These are phyloP conservation scores for Chrysolina americana DNA, from an alignment of 2,888 invertebrate genomes.

Conservation along the genomic window DNA sequence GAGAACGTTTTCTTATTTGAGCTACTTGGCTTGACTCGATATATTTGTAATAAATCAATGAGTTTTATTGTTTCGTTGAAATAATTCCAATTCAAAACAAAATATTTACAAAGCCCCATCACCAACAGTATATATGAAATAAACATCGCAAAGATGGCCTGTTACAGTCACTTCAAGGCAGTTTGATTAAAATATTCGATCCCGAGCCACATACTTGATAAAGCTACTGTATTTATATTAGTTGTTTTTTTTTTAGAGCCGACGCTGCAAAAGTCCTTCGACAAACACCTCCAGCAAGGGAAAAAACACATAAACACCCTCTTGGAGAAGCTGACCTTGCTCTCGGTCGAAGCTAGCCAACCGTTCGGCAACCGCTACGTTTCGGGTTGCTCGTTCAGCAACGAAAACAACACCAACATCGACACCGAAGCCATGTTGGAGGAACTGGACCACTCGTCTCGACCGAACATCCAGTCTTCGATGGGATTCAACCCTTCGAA, in stretches of 20 bases:
- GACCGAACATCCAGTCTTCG: slow-evolving; percentile 56
- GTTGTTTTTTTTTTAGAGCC: background rate
- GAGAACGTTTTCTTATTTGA: too few relatives aligned
- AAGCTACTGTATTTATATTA: too few relatives aligned
- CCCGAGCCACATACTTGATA: too few relatives aligned
- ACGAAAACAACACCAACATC: slow-evolving; percentile 48
- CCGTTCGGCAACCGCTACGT: slow-evolving; percentile 61
- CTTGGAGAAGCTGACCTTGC: slow-evolving; percentile 63
- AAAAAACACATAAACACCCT: slow-evolving; percentile 66
- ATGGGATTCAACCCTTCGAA: slow-evolving; percentile 49
- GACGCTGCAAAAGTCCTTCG: slow-evolving; percentile 20
- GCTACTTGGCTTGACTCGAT: too few relatives aligned
- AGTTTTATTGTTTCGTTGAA: too few relatives aligned
- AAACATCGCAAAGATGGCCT: too few relatives aligned
- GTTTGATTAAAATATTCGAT: too few relatives aligned
- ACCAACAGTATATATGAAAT: too few relatives aligned
- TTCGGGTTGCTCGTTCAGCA: slow-evolving; percentile 65
- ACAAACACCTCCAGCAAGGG: slow-evolving; percentile 48
- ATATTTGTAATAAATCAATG: too few relatives aligned
- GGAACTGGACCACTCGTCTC: slow-evolving; percentile 55
- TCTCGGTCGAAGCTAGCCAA: slow-evolving; percentile 51
- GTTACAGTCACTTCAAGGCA: too few relatives aligned
- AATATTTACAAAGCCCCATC: too few relatives aligned
- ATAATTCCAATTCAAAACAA: too few relatives aligned
- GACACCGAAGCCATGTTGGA: slow-evolving; percentile 56